Evolutionary conservation across 2,888 invertebrate species (phyloP).

Genomic region (Eurois occulta): DNA sequence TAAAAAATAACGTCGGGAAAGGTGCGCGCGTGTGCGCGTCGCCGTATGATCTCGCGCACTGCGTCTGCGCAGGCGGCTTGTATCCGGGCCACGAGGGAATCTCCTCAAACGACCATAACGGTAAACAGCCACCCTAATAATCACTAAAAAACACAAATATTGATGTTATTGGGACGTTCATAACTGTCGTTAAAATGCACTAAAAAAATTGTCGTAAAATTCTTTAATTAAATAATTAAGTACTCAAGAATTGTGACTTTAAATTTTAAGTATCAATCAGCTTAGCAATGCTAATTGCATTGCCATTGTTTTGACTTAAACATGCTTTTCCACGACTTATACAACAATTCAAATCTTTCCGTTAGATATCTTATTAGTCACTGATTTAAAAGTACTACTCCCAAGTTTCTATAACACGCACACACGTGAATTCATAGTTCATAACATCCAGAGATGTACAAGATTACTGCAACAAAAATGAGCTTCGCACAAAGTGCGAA

Average conservation of each 20-base stretch:
- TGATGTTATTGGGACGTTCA: conserved; percentile 56
- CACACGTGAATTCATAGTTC: neutral
- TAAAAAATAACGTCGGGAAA: conserved; percentile 35
- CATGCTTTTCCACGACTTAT: neutral
- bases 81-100: conserved; percentile 68
- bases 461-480: neutral
- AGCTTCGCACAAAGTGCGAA: neutral
- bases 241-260: neutral
- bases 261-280: conserved; percentile 36
- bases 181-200: conserved; percentile 22
- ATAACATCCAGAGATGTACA: neutral
- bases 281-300: neutral
- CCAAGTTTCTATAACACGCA: neutral
- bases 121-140: conserved; percentile 70
- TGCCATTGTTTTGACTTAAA: neutral
- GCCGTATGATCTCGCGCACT: conserved; percentile 62
- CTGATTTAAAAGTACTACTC: neutral
- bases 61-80: conserved; percentile 60
- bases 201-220: conserved; percentile 39
- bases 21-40: conserved; percentile 62
- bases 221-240: conserved; percentile 14
- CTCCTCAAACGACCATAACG: conserved; percentile 67
- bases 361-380: neutral
- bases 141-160: conserved; percentile 37
- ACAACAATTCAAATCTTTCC: neutral